Evolutionary conservation across 2,888 invertebrate species (phyloP).

Genomic region (Bedellia somnulentella): DNA sequence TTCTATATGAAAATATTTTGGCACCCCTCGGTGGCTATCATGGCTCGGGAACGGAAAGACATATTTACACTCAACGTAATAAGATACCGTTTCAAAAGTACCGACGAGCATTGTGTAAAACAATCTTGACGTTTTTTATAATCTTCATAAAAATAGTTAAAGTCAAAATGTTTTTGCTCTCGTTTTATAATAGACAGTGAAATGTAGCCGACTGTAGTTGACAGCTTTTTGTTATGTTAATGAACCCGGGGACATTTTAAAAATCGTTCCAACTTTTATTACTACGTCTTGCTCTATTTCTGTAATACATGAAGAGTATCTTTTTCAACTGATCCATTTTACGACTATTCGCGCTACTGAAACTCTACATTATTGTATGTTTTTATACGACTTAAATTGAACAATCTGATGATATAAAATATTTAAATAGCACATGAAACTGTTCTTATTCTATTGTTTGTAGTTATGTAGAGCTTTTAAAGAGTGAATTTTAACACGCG

Average conservation of each 20-base stretch:
- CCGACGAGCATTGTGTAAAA: slow-evolving; percentile 52
- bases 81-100: slow-evolving; percentile 50
- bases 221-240: slow-evolving; percentile 59
- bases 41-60: slow-evolving; percentile 44
- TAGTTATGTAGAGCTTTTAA: slow-evolving; percentile 7
- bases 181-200: slow-evolving; percentile 56
- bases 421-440: too few relatives aligned
- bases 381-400: too few relatives aligned
- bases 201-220: slow-evolving; percentile 58
- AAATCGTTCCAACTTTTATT: slow-evolving; percentile 34
- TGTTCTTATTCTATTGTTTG: too few relatives aligned
- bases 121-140: slow-evolving; percentile 58
- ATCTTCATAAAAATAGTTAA: slow-evolving; percentile 57
- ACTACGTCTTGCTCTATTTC: slow-evolving; percentile 40
- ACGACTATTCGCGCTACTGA: background rate
- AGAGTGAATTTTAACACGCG: slow-evolving; percentile 29
- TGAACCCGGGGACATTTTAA: slow-evolving; percentile 50
- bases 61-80: slow-evolving; percentile 56
- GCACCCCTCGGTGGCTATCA: slow-evolving; percentile 39
- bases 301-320: slow-evolving; percentile 23
- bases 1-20: slow-evolving; percentile 22
- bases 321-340: slow-evolving; percentile 12
- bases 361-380: too few relatives aligned
- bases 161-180: slow-evolving; percentile 33
- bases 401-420: too few relatives aligned